phyloP scores from a whole-genome alignment of 2,888 invertebrate species.

The Eupithecia subfuscata region DNA sequence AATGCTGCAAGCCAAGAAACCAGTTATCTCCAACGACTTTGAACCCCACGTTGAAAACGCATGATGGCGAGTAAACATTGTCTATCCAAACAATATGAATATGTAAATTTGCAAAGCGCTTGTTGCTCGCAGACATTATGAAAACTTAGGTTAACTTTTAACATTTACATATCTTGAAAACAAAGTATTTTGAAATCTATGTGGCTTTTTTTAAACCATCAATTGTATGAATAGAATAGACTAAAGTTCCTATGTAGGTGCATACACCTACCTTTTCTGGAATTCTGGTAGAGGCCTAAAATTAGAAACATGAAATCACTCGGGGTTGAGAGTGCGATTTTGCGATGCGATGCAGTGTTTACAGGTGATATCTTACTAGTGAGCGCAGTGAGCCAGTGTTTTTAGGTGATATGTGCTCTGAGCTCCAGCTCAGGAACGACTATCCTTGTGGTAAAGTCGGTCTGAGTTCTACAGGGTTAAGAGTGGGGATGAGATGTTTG shows the following conservation, averaged over 20 bases:
- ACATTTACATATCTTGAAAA: background rate
- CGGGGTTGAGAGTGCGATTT: background rate
- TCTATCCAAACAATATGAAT: background rate
- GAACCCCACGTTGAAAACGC: conserved; percentile 15
- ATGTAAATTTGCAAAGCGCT: conserved; percentile 9
- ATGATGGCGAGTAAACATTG: conserved; percentile 11
- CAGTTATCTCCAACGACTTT: conserved; percentile 12
- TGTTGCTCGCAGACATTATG: background rate
- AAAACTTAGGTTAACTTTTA: background rate
- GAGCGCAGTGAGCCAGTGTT: conserved; percentile 89
- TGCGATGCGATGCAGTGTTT: conserved; percentile 87
- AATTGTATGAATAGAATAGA: background rate
- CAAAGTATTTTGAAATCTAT: background rate
- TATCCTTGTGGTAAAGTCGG: conserved; percentile 88
- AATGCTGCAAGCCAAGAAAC: background rate
- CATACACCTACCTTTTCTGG: no score
- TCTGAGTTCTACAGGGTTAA: conserved; percentile 92
- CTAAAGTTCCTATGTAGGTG: no score
- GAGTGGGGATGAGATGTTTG: conserved; percentile 73
- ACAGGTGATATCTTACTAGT: conserved; percentile 89
- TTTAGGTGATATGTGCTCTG: conserved; percentile 91
- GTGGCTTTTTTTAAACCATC: background rate
- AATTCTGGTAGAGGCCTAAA: no score
- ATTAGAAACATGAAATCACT: no score
- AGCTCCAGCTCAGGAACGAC: conserved; percentile 91